A percentile compares a stretch with the other conserved stretches of the same genome.
These are phyloP conservation scores for Trachelus troglodyta DNA, from an alignment of 2,888 invertebrate genomes.

Conservation along the genomic window DNA sequence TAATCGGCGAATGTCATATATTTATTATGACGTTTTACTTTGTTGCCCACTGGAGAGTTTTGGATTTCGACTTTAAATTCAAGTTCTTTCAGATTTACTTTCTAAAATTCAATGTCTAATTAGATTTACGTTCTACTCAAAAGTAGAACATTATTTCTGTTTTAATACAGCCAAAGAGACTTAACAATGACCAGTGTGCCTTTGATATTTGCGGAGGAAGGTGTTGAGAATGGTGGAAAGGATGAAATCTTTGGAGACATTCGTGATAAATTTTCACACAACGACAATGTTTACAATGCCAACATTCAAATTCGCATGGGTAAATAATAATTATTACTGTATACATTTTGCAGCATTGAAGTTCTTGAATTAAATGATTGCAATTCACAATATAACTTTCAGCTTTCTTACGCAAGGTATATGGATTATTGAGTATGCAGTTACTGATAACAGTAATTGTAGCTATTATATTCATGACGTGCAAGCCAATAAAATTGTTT, in stretches of 20 bases:
- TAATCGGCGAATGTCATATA: too few relatives aligned
- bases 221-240: conserved; percentile 76
- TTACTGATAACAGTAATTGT: conserved; percentile 78
- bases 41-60: too few relatives aligned
- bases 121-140: too few relatives aligned
- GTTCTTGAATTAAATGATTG: too few relatives aligned
- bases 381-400: conserved; percentile 8
- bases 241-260: conserved; percentile 65
- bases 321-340: conserved; percentile 23
- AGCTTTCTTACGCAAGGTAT: conserved; percentile 85
- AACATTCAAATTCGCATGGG: conserved; percentile 80
- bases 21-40: too few relatives aligned
- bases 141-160: too few relatives aligned
- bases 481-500: conserved; percentile 73
- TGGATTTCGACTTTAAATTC: background rate
- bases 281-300: conserved; percentile 83
- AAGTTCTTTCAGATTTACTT: too few relatives aligned
- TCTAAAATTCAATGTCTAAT: too few relatives aligned
- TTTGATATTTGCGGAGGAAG: conserved; percentile 74
- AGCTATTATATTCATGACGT: conserved; percentile 73
- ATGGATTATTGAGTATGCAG: conserved; percentile 83
- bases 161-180: too few relatives aligned
- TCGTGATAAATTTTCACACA: conserved; percentile 82
- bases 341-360: too few relatives aligned
- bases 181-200: conserved; percentile 68